Evolutionary conservation across 2,888 invertebrate species (phyloP).

Genomic region (Strigamia crassipes): DNA sequence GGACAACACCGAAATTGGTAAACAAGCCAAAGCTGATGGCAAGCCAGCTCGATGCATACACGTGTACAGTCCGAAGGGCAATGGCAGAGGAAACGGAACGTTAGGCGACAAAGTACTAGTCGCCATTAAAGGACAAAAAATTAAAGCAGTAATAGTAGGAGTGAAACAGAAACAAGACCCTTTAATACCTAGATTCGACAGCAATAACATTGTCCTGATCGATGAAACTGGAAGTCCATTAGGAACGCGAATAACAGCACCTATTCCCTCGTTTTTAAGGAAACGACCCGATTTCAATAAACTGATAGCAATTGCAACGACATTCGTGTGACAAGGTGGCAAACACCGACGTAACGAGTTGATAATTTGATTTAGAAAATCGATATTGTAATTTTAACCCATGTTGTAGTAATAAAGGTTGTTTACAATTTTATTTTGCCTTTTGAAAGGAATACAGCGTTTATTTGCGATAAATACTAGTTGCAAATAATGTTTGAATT

Average conservation of each 20-base stretch:
- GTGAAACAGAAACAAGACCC: constrained; percentile 74
- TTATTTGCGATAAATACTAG: not conserved
- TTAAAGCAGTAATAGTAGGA: constrained; percentile 88
- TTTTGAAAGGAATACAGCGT: not conserved
- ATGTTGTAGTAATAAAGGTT: not conserved
- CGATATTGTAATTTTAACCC: not conserved
- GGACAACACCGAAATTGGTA: constrained; percentile 95
- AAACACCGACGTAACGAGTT: not conserved
- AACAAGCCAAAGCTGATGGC: constrained; percentile 91
- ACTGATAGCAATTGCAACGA: constrained; percentile 83
- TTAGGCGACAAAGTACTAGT: constrained; percentile 77
- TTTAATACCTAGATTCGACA: constrained; percentile 87
- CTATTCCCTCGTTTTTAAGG: constrained; percentile 86
- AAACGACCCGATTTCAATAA: constrained; percentile 90
- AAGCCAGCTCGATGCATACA: constrained; percentile 92
- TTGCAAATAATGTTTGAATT: not conserved
- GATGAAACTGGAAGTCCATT: constrained; percentile 89
- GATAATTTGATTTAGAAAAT: not conserved
- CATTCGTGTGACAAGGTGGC: constrained; percentile 70
- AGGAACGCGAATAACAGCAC: constrained; percentile 93
- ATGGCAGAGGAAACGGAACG: constrained; percentile 62
- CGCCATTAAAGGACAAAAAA: constrained; percentile 93
- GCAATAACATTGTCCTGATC: constrained; percentile 93
- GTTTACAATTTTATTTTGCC: not conserved
- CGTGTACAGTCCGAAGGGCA: constrained; percentile 79